Conservation (phyloP, 2,888 invertebrate species). For the Agrochola circellaris region DNA sequence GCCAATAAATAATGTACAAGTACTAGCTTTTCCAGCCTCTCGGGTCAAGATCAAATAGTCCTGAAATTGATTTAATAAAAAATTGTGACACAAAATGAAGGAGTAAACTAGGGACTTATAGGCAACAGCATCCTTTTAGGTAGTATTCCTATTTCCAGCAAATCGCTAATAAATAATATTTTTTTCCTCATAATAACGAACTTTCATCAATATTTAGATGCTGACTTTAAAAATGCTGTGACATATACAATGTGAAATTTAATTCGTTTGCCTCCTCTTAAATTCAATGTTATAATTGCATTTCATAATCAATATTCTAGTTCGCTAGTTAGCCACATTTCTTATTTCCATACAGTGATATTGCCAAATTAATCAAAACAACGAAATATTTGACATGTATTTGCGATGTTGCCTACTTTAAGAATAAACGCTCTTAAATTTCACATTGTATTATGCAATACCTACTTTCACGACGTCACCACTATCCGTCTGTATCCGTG, state of each 20-base stretch:
- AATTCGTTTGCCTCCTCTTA: too few species aligned
- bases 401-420: too few species aligned
- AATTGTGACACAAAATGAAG: not conserved
- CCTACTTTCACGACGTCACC: not conserved
- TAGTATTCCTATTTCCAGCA: not conserved
- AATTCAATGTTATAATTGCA: too few species aligned
- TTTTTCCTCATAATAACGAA: not conserved
- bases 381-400: too few species aligned
- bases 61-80: not conserved
- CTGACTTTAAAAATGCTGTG: not conserved
- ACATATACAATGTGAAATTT: too few species aligned
- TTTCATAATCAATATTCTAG: too few species aligned
- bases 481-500: not conserved
- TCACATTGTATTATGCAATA: not conserved
- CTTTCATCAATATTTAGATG: not conserved
- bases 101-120: too few species aligned
- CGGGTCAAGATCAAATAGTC: not conserved
- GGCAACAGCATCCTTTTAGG: not conserved
- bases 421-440: too few species aligned
- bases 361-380: too few species aligned
- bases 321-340: too few species aligned
- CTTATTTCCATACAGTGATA: too few species aligned
- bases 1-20: too few species aligned
- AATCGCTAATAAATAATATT: not conserved
- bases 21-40: not conserved